These are phyloP conservation scores for Drosophila sordidula DNA, from an alignment of 2,888 invertebrate genomes.

Conservation along the genomic window DNA sequence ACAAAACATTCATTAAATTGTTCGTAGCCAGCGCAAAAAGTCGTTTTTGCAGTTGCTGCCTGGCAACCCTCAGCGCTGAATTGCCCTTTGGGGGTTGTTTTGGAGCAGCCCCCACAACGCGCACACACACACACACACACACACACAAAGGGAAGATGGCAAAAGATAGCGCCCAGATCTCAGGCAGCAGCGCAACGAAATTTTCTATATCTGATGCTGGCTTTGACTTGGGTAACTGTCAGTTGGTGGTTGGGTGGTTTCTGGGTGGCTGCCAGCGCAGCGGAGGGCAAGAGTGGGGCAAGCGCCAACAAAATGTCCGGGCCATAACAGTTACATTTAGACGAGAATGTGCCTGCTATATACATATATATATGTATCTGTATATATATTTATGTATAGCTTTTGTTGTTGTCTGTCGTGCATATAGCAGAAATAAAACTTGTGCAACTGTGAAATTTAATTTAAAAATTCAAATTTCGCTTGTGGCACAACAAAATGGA, in stretches of 20 bases:
- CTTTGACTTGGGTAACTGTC: slow-evolving; percentile 59
- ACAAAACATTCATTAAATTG: slow-evolving; percentile 81
- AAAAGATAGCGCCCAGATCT: slow-evolving; percentile 74
- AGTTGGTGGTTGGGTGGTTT: slow-evolving; percentile 19
- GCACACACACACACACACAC: slow-evolving; percentile 18
- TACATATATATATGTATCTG: slow-evolving; percentile 13
- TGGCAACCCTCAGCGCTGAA: slow-evolving; percentile 62
- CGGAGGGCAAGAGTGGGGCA: slow-evolving; percentile 25
- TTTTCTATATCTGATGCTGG: slow-evolving; percentile 78
- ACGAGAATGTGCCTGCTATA: slow-evolving; percentile 12
- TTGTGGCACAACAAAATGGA: slow-evolving; percentile 34
- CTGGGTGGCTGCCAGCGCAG: slow-evolving; percentile 26
- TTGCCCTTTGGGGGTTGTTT: slow-evolving; percentile 74
- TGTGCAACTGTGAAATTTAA: slow-evolving; percentile 70
- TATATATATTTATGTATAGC: background rate
- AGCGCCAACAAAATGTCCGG: slow-evolving; percentile 59
- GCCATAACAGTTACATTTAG: slow-evolving; percentile 72
- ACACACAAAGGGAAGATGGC: slow-evolving; percentile 68
- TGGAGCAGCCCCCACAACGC: slow-evolving; percentile 58
- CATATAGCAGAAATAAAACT: slow-evolving; percentile 34
- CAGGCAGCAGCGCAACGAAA: slow-evolving; percentile 67
- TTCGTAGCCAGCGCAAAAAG: slow-evolving; percentile 56
- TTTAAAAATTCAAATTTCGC: slow-evolving; percentile 75
- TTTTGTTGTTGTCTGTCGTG: slow-evolving; percentile 9
- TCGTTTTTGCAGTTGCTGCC: slow-evolving; percentile 40